These are phyloP conservation scores for Endotricha flammealis DNA, from an alignment of 2,888 invertebrate genomes.

Conservation along the genomic window DNA sequence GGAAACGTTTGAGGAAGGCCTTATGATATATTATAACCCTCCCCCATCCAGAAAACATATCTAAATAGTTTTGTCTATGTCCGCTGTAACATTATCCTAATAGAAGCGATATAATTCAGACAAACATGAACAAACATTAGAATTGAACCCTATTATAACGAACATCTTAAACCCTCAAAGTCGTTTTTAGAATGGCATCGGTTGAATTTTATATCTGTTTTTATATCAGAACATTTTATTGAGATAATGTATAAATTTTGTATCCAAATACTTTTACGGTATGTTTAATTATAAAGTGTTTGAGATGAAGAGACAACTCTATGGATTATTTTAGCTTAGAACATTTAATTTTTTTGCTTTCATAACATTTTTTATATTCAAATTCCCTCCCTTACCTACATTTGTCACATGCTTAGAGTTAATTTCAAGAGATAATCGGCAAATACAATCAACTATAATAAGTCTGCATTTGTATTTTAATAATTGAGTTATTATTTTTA, in stretches of 20 bases:
- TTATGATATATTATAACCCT: neutral
- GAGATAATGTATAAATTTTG: conserved; percentile 6
- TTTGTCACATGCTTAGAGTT: too few relatives aligned
- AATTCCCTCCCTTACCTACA: conserved; percentile 15
- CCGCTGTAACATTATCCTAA: conserved; percentile 1
- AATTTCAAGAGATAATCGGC: too few relatives aligned
- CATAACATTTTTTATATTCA: neutral
- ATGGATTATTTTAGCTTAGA: neutral
- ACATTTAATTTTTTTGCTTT: conserved; percentile 6
- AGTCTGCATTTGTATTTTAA: too few relatives aligned
- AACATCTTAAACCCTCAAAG: neutral
- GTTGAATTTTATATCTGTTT: conserved; percentile 4
- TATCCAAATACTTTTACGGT: conserved; percentile 10
- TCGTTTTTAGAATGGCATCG: conserved; percentile 5
- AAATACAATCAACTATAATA: too few relatives aligned
- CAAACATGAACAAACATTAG: neutral
- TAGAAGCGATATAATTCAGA: neutral
- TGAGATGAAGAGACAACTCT: neutral
- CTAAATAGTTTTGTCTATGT: conserved; percentile 2
- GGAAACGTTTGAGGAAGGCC: too few relatives aligned
- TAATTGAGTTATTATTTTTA: too few relatives aligned
- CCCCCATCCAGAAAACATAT: conserved; percentile 1
- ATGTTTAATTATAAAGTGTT: conserved; percentile 7
- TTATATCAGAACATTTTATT: conserved; percentile 2
- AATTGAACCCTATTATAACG: neutral